Evolutionary conservation across 2,113 vertebrate genomes (phyloP), one percentile per base, ranked within the genome.

Genomic region (Zapus hudsonius): DNA sequence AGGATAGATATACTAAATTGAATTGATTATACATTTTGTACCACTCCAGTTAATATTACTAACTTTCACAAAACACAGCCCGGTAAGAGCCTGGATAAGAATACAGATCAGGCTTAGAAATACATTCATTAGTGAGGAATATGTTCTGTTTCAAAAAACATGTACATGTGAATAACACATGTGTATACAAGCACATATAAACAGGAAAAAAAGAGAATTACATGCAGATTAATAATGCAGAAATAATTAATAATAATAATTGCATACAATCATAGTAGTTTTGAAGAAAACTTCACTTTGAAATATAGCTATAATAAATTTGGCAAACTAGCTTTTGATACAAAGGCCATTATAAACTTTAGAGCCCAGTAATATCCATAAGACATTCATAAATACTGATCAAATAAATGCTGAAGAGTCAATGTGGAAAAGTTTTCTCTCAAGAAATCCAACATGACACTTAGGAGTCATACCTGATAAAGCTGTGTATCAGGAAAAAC

Each of bases 381-480:
- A 31, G 19, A 52, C 22, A 78, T 15, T 84, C 36, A 79, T 69
- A 87, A 81, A 76, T 29, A 74, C 42, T 88, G 27, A 73, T 88
- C 69, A 59, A 86, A 20, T 17, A 72, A 86, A 76, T 31, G 33
- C 11, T 52, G 33, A 72, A 29, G 63, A 89, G 19, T 20, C 81
- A 66, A 23, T 44, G 52, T 55, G 29, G 47, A 72, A 80, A 78
- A 59, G 8, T 47, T 78, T 59, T 69, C 66, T 27, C 44, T 57
- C n/a, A 57, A 17, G 63, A 96, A 82, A 38, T 25, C 57, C 52
- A 64, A 78, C 75, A 52, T 31, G 81, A 76, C 81, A 84, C 67
- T 87, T 23, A 74, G 40, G 63, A 87, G 27, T 70, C 93, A 33
- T 72, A 90, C 90, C 94, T 94, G 94, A 85, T 83, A 92, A 90